Conservation (phyloP, 2,113 vertebrate species). For the Zapornia atra region DNA sequence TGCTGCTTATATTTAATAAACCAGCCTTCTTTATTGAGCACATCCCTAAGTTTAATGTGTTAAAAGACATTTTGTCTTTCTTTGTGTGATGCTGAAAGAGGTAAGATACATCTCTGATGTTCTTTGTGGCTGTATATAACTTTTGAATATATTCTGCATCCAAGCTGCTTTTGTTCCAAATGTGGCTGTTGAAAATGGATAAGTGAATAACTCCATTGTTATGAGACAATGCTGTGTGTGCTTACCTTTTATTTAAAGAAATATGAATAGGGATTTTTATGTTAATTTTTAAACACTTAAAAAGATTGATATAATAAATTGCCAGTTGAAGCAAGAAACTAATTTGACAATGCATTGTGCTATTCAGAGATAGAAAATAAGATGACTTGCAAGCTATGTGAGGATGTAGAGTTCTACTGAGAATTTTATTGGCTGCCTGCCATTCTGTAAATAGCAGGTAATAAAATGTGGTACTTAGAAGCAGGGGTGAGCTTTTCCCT, state of each 20-base stretch:
- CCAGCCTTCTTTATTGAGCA: neutral
- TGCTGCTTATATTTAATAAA: neutral
- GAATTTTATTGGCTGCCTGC: slow-evolving; percentile 34
- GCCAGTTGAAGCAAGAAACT: neutral
- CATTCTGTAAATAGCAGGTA: slow-evolving; percentile 39
- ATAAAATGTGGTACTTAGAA: slow-evolving; percentile 21
- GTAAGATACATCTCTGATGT: neutral
- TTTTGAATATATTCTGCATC: neutral
- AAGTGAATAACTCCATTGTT: neutral
- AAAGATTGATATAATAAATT: slow-evolving; percentile 28
- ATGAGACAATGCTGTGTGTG: neutral
- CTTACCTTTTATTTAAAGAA: slow-evolving; percentile 9
- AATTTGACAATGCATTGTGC: slow-evolving; percentile 8
- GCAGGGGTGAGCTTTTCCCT: neutral
- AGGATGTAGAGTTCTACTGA: neutral
- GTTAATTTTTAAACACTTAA: slow-evolving; percentile 10
- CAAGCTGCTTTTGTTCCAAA: slow-evolving; percentile 12
- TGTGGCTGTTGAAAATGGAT: neutral
- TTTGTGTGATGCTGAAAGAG: neutral
- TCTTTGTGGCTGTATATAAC: neutral
- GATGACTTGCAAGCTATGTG: neutral
- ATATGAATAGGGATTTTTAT: neutral
- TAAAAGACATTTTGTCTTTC: neutral
- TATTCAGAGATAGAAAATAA: slow-evolving; percentile 4
- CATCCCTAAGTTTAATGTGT: neutral